Percentiles rank a stretch among this genome's conserved stretches.
phyloP scores from a whole-genome alignment of 2,888 invertebrate genomes.

The Palloptera scutellata region DNA sequence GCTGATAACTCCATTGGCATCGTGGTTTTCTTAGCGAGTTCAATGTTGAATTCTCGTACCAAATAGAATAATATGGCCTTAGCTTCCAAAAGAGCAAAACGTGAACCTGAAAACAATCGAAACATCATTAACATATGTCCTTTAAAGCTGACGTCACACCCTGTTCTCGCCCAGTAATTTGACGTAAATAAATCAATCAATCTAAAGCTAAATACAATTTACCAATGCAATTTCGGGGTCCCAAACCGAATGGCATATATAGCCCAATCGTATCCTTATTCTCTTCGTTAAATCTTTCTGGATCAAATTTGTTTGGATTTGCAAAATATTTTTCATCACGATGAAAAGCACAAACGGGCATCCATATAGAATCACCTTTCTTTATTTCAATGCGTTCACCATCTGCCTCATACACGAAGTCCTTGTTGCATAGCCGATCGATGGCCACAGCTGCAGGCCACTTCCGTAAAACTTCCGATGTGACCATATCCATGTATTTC shows the following conservation, averaged over 20 bases:
- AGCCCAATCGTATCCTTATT: conserved; percentile 66
- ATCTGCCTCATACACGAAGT: conserved; percentile 61
- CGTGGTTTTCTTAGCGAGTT: conserved; percentile 48
- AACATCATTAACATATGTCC: no score
- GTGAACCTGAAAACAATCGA: conserved; percentile 50
- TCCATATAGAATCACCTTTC: conserved; percentile 49
- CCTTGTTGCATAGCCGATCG: conserved; percentile 67
- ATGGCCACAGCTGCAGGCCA: conserved; percentile 66
- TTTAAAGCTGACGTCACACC: no score
- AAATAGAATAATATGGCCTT: conserved; percentile 58
- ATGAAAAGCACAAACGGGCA: conserved; percentile 66
- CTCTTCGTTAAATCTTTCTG: conserved; percentile 69
- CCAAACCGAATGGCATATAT: conserved; percentile 69
- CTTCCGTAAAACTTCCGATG: conserved; percentile 67
- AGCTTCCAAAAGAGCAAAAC: conserved; percentile 60
- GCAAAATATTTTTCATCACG: conserved; percentile 67
- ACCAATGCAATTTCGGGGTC: conserved; percentile 73
- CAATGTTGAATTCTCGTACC: conserved; percentile 52
- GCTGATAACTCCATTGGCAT: conserved; percentile 51
- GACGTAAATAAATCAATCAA: no score
- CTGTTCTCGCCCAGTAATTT: no score
- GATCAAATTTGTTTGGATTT: conserved; percentile 69
- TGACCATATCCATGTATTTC: conserved; percentile 69
- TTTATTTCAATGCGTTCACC: conserved; percentile 53
- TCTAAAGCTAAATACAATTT: conserved; percentile 5